These are phyloP conservation scores for Zoroaster sp. DNA, from an alignment of 53 echinoderm and acorn worm genomes.

Conservation along the genomic window DNA sequence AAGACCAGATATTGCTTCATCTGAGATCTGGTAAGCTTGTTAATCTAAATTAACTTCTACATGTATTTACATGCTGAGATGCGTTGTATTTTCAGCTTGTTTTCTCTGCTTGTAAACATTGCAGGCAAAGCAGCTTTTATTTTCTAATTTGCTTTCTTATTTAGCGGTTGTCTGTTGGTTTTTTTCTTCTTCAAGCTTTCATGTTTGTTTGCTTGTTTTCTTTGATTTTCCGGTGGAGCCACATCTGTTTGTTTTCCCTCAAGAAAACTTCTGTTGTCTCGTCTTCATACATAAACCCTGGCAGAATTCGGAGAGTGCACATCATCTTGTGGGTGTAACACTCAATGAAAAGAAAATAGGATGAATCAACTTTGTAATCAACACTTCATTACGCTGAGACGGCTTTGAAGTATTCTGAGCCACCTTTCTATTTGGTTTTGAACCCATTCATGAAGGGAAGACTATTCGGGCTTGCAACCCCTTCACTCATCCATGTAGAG, in stretches of 20 bases:
- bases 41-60: too few relatives aligned
- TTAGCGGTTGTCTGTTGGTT: neutral
- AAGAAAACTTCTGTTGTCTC: constrained; percentile 12
- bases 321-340: constrained; percentile 16
- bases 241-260: neutral
- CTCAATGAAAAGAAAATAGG: constrained; percentile 36
- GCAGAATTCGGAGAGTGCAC: neutral
- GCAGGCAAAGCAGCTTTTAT: neutral
- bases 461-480: too few relatives aligned
- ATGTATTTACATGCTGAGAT: too few relatives aligned
- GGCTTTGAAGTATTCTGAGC: neutral
- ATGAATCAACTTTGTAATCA: constrained; percentile 10
- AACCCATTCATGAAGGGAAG: neutral
- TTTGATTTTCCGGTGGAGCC: neutral
- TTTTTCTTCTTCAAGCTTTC: neutral
- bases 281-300: neutral
- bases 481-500: neutral
- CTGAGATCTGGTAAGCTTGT: too few relatives aligned
- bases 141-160: neutral
- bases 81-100: neutral
- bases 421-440: neutral
- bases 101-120: neutral
- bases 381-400: neutral
- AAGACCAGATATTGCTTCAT: too few relatives aligned
- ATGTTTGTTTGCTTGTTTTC: neutral